A percentile compares a stretch with the other conserved stretches of the same genome.
Evolutionary conservation across 2,113 vertebrate species (phyloP).

Genomic region (Sinosuthora webbiana): DNA sequence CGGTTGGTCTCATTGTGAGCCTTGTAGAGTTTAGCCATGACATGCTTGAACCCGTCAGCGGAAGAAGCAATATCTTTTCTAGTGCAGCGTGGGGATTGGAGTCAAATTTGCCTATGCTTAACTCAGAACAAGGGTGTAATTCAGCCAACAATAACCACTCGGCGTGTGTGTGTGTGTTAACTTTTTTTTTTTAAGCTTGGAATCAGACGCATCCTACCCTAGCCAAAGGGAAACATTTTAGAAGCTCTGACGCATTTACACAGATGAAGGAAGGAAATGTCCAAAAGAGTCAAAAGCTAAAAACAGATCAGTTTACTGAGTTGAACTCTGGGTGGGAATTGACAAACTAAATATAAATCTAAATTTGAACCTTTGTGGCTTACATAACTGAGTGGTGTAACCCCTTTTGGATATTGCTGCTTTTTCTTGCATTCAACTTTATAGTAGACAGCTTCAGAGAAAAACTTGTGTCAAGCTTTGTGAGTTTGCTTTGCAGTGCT

Average conservation of each 20-base stretch:
- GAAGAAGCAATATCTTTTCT: background rate
- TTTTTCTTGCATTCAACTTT: background rate
- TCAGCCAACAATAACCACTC: constrained; percentile 9
- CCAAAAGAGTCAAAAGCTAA: constrained; percentile 59
- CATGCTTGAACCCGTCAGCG: background rate
- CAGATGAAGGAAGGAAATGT: constrained; percentile 64
- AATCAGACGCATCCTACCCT: constrained; percentile 41
- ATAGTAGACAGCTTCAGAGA: background rate
- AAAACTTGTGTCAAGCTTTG: background rate
- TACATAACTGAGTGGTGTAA: background rate
- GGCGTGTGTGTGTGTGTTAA: background rate
- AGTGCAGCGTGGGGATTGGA: background rate
- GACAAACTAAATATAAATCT: constrained; percentile 42
- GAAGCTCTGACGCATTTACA: constrained; percentile 60
- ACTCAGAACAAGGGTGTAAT: background rate
- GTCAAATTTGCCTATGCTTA: background rate
- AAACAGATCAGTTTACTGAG: constrained; percentile 52
- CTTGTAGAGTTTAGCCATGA: background rate
- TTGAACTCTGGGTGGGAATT: constrained; percentile 35
- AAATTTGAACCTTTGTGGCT: constrained; percentile 16
- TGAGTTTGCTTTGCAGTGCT: background rate
- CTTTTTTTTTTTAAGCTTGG: constrained; percentile 9
- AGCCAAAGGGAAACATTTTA: constrained; percentile 51
- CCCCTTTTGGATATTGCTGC: background rate
- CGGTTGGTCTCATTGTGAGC: rapidly evolving